Evolutionary conservation across 2,888 invertebrate genomes (phyloP).

Genomic region (Lasius fuliginosus): DNA sequence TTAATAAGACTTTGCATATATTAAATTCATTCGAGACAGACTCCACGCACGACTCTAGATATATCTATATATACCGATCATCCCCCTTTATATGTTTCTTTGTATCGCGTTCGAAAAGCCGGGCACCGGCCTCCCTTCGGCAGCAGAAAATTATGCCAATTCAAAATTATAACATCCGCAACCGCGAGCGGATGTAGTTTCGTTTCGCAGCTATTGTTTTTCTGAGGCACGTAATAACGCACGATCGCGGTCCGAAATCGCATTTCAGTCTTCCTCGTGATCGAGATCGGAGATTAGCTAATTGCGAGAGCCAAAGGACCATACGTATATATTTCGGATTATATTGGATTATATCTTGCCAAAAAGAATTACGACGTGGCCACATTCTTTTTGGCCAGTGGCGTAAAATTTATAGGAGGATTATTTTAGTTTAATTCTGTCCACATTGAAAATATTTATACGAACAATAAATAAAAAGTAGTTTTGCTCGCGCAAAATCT

Average conservation of each 20-base stretch:
- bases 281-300: conserved; percentile 69
- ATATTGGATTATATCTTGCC: conserved; percentile 16
- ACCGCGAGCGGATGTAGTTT: conserved; percentile 68
- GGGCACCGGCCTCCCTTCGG: conserved; percentile 62
- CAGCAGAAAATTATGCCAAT: conserved; percentile 78
- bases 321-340: conserved; percentile 31
- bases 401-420: not conserved
- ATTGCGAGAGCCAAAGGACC: conserved; percentile 56
- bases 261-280: conserved; percentile 60
- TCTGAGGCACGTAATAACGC: conserved; percentile 69
- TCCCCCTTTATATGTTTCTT: not conserved
- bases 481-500: not conserved
- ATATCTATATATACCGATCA: not conserved
- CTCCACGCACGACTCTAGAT: not conserved
- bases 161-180: conserved; percentile 85
- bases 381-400: conserved; percentile 3
- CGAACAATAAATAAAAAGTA: not conserved
- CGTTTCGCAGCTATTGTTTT: conserved; percentile 71
- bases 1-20: not conserved
- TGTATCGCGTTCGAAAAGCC: conserved; percentile 3
- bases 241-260: conserved; percentile 67
- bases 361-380: conserved; percentile 15
- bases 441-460: not conserved
- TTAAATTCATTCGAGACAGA: not conserved
- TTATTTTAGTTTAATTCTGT: conserved; percentile 1